Conservation (phyloP, 2,797 vertebrate species). For the Cuculus canorus region DNA sequence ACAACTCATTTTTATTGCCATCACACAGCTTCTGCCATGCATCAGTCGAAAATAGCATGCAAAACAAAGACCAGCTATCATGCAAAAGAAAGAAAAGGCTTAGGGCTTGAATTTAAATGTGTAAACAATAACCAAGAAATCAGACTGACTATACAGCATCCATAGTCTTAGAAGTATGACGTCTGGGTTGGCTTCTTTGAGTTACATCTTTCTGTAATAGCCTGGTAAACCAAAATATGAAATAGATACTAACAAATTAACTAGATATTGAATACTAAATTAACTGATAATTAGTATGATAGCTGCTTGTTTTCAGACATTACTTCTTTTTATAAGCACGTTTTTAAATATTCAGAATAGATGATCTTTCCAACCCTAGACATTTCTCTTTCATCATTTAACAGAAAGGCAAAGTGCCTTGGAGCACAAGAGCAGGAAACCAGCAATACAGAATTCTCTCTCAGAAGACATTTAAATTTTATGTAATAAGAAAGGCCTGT, state of each 20-base stretch:
- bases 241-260: background rate
- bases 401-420: background rate
- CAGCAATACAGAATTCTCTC: background rate
- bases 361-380: background rate
- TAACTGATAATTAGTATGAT: background rate
- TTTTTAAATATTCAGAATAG: background rate
- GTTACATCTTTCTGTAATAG: background rate
- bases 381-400: background rate
- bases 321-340: background rate
- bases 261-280: background rate
- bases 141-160: background rate
- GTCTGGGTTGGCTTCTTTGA: background rate
- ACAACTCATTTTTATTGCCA: background rate
- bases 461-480: constrained; percentile 32
- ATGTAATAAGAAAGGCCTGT: constrained; percentile 8
- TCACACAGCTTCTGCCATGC: background rate
- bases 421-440: background rate
- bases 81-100: background rate
- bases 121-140: background rate
- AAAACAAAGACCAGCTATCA: background rate
- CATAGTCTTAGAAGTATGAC: background rate
- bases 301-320: background rate
- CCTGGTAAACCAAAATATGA: background rate
- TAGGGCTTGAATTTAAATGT: background rate
- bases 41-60: accelerated